Evolutionary conservation across 2,113 vertebrate species (phyloP), one percentile per base, ranked within the genome.

Genomic region (Muscicapa adusta): DNA sequence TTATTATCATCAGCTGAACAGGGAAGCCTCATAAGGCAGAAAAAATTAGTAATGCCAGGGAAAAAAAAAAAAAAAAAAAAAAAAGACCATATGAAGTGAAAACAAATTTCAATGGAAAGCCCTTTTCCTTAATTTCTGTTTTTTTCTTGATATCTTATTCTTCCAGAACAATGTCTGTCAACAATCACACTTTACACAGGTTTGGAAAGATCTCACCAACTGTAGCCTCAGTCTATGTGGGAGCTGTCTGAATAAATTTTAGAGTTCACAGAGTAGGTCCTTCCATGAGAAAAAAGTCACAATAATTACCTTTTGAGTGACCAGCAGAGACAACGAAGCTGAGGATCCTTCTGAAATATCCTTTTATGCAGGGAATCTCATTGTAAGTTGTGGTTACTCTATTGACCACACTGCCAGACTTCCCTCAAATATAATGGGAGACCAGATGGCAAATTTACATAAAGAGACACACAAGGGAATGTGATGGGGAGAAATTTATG

Each of bases 51-150:
- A 57, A 38, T 40, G 10, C 6, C 2, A 11, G n/a, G n/a, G n/a
- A n/a, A n/a, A n/a, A 45, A 63, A 58, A 53, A 18, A 45, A 45
- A 45, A 43, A 43, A 43, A 43, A 62, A 50, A 58, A 58, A 54
- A 63, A 23, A 68, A 7, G 2, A 7, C 1, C 4, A 3, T 20
- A 36, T 36, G 13, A 76, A 45, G 4, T 26, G 6, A 6, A 23
- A 56, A 68, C 6, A 23, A 22, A 73, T 68, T 84, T 73, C 0
- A 5, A 2, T 81, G 14, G 16, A 63, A 45, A 36, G 1, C 1
- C 5, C 2, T 23, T 78, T 89, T 24, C 36, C 8, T 36, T 45
- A 6, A 47, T 58, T 58, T 58, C 11, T 57, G 38, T 66, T 3
- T 14, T 10, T 8, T 36, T 61, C 22, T 83, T 19, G 5, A 5